A percentile compares a stretch with the other conserved stretches of the same genome.
Conservation (phyloP, 2,113 vertebrate genomes). For the Ellobius talpinus region DNA sequence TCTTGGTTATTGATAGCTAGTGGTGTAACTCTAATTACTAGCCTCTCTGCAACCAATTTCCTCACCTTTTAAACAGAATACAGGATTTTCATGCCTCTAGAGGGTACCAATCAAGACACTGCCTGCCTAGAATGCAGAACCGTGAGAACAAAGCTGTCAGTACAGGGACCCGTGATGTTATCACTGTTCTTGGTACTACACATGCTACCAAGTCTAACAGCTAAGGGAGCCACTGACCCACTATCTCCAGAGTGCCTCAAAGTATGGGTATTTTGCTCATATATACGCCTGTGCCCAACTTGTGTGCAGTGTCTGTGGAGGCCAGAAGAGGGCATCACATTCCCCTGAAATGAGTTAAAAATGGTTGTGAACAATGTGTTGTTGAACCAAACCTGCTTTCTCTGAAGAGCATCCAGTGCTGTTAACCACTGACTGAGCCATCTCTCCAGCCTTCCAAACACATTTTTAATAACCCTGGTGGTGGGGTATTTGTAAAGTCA, state of each 20-base stretch:
- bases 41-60: neutral
- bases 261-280: neutral
- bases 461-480: neutral
- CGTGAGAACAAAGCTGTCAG: neutral
- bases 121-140: neutral
- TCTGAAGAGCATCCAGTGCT: neutral
- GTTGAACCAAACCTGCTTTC: neutral
- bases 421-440: neutral
- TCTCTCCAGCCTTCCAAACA: neutral
- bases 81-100: neutral
- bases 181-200: neutral
- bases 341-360: neutral
- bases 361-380: neutral
- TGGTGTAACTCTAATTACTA: neutral
- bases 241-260: neutral
- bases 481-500: neutral
- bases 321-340: neutral
- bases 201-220: neutral
- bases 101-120: neutral
- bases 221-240: neutral
- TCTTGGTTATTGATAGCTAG: neutral
- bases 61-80: neutral
- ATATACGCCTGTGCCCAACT: neutral
- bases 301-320: neutral
- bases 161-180: neutral